phyloP scores from a whole-genome alignment of 2,797 vertebrate genomes.

The Liparis tanakae region DNA sequence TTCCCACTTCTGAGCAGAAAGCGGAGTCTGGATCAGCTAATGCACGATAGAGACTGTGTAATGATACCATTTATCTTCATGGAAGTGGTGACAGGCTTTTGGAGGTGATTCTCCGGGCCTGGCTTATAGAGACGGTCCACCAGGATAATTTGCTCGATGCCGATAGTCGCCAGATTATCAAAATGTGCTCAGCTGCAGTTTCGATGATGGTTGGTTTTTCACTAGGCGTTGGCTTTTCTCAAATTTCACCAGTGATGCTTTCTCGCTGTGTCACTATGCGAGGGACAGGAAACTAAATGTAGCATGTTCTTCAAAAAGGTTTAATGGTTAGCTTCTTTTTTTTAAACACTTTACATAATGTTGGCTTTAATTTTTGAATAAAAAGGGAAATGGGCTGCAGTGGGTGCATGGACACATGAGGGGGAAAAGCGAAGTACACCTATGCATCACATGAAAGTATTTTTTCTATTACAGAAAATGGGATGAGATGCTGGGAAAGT shows the following conservation, averaged over 20 bases:
- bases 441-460: conserved; percentile 62
- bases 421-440: conserved; percentile 28
- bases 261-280: conserved; percentile 15
- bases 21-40: conserved; percentile 78
- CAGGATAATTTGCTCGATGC: conserved; percentile 74
- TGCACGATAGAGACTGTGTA: conserved; percentile 80
- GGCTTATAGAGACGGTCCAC: conserved; percentile 71
- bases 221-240: conserved; percentile 43
- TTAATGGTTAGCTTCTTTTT: neutral
- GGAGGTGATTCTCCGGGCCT: conserved; percentile 75
- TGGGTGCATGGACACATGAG: conserved; percentile 4
- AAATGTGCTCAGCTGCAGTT: conserved; percentile 76
- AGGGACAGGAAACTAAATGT: neutral
- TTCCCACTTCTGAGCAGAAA: conserved; percentile 54
- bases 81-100: conserved; percentile 80
- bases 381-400: neutral
- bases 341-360: neutral
- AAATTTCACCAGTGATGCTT: conserved; percentile 31
- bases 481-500: conserved; percentile 62
- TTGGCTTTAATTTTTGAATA: conserved; percentile 17
- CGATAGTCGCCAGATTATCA: conserved; percentile 72
- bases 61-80: conserved; percentile 86
- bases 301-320: neutral
- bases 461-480: conserved; percentile 44
- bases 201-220: conserved; percentile 59